Evolutionary conservation across 2,797 vertebrate species (phyloP), one percentile per base, ranked within the genome.

Genomic region (Sandelia bainsii): DNA sequence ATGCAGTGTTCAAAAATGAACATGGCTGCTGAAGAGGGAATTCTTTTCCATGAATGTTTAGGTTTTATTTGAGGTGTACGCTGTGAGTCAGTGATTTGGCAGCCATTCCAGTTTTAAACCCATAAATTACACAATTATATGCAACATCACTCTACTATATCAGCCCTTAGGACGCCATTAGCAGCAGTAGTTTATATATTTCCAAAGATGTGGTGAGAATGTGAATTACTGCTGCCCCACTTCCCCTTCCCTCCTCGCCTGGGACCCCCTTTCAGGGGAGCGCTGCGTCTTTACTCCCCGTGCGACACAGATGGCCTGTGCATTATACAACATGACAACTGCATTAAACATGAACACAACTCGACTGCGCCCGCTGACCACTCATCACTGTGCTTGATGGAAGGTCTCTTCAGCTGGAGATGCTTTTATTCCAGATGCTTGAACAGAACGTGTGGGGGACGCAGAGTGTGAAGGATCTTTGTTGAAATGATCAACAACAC

Each of bases 171-270:
- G 84, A 69, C 56, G 17, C 68, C 78, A 82, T 87, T 80, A 87
- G 70, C 60, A 61, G 78, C 63, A 34, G 42, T 1, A 17, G 58
- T 83, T 65, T 48, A n/a, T 80, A 20, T 62, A 48, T 74, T 81
- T 79, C 56, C 75, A 86, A 67, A 79, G 82, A 85, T 60, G 72
- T 75, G 79, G 50, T 71, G 77, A 83, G 82, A 86, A 89, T 79
- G 67, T 61, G 65, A 83, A 89, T 91, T 87, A 89, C 75, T 85
- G 87, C 88, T 81, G 88, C 87, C 82, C 89, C 81, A 88, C 69
- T 92, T 91, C 86, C 53, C 54, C 77, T 74, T 23, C 23, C 65
- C 65, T 71, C 22, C 60, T 22, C n/a, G 63, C 62, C 76, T 72
- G 71, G 74, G 68, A 81, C 63, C 63, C 77, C 75, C 80, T 84